Evolutionary conservation across 2,113 vertebrate genomes (phyloP), one percentile per base, ranked within the genome.

Genomic region (Lichenostomus cassidix): DNA sequence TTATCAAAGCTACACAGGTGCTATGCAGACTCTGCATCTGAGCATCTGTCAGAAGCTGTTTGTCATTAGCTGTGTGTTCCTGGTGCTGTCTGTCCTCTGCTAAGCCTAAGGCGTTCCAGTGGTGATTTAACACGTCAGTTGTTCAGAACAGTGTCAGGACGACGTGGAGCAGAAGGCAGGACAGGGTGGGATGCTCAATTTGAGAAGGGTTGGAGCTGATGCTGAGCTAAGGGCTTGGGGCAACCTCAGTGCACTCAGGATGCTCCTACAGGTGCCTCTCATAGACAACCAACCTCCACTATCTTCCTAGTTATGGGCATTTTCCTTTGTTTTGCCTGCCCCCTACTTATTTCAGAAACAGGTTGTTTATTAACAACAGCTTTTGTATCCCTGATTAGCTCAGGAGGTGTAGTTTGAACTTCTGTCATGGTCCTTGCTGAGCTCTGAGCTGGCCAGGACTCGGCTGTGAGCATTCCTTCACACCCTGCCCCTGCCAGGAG

Each of bases 161-260:
- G 44, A 37, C 0, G 7, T 11, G 80, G 13, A 62, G 52, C 55
- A 28, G 0, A 1, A 31, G 3, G 42, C 24, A 25, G 81, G 55
- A n/a, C 0, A 5, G 59, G 35, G 9, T 1, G 4, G 12, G 25
- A 37, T 10, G n/a, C 28, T 70, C 2, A 0, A 16, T 20, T 58
- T 44, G 52, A 2, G 63, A 19, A 71, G 85, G 27, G 23, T 15
- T 60, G 63, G 81, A 65, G 59, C 37, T 70, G 68, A 47, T 29
- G 62, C 16, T 68, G 20, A 68, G 65, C 52, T 5, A 12, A 44
- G 55, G 53, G 28, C 33, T 53, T 63, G 39, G 37, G 15, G 37
- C 21, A 76, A 11, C 25, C 35, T 81, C 2, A 1, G 35, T 37
- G 33, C 2, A 1, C 11, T n/a, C 31, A 37, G 55, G 67, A 16